These are phyloP conservation scores for Scaptomyza pallida DNA, from an alignment of 1,140 invertebrate genomes.

Conservation along the genomic window DNA sequence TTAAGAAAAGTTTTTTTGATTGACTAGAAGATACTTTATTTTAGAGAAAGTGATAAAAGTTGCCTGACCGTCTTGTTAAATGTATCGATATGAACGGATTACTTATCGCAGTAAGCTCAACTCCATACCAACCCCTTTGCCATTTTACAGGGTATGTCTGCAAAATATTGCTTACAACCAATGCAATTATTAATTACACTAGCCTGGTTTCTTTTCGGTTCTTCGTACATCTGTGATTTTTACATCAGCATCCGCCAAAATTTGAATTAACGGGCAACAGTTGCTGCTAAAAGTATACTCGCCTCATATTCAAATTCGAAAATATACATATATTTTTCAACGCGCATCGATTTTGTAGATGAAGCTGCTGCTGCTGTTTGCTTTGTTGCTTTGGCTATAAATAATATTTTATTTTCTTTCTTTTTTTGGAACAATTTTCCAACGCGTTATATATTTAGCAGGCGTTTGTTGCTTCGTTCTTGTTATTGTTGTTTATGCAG, in stretches of 20 bases:
- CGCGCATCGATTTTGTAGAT: slow-evolving; percentile 61
- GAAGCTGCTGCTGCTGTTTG: slow-evolving; percentile 24
- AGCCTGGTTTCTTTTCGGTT: slow-evolving; percentile 51
- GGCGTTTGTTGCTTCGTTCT: slow-evolving; percentile 54
- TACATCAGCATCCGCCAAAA: slow-evolving; percentile 53
- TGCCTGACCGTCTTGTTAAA: too few relatives aligned
- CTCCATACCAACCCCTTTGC: too few relatives aligned
- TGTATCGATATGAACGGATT: too few relatives aligned
- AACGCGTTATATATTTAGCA: slow-evolving; percentile 74
- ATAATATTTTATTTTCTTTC: slow-evolving; percentile 78
- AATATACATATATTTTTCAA: slow-evolving; percentile 47
- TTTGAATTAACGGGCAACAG: slow-evolving; percentile 35
- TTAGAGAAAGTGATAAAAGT: too few relatives aligned
- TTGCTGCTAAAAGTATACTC: slow-evolving; percentile 25
- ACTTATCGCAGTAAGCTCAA: too few relatives aligned
- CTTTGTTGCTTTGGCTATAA: slow-evolving; percentile 61
- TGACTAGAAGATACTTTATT: neutral
- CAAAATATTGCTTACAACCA: neutral
- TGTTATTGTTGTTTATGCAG: slow-evolving; percentile 71
- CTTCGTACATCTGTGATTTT: slow-evolving; percentile 49
- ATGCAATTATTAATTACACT: slow-evolving; percentile 49
- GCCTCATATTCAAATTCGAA: slow-evolving; percentile 61
- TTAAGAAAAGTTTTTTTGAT: neutral
- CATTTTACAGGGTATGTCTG: neutral
- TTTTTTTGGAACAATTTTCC: slow-evolving; percentile 76